These are phyloP conservation scores for Ips typographus DNA, from an alignment of 1,140 invertebrate species.

Conservation along the genomic window DNA sequence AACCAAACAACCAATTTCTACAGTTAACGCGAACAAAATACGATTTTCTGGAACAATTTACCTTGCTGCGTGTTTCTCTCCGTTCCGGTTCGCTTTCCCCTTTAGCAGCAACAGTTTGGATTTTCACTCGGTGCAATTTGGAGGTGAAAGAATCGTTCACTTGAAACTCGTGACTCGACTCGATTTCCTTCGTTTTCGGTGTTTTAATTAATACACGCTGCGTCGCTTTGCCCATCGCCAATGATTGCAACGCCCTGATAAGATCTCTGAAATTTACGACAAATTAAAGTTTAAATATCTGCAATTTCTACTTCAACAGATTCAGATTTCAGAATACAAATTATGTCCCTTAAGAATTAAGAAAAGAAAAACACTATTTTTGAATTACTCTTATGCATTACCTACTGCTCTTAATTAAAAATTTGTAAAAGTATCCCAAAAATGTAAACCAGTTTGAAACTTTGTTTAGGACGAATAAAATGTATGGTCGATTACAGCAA, in stretches of 20 bases:
- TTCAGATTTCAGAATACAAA: no score
- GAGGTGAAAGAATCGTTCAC: slow-evolving; percentile 99
- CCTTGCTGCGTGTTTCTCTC: slow-evolving; percentile 94
- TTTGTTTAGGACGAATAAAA: no score
- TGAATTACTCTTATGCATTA: no score
- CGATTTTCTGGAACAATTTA: slow-evolving; percentile 45
- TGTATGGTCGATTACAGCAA: no score
- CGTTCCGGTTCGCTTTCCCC: slow-evolving; percentile 98
- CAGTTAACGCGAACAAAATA: neutral
- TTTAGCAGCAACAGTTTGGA: slow-evolving; percentile 93
- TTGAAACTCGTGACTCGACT: slow-evolving; percentile 87
- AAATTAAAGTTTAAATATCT: neutral
- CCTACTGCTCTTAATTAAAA: no score
- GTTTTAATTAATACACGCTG: slow-evolving; percentile 94
- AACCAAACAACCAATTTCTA: neutral
- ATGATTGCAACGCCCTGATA: slow-evolving; percentile 90
- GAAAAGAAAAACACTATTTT: no score
- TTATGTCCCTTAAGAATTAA: neutral
- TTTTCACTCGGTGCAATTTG: slow-evolving; percentile 93
- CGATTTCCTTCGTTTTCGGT: slow-evolving; percentile 96
- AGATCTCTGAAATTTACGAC: slow-evolving; percentile 32
- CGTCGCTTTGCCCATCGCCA: slow-evolving; percentile 97
- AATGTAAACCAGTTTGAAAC: no score
- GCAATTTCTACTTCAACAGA: neutral
- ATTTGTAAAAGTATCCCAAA: no score